These are phyloP conservation scores for Acyrthosiphon pisum DNA, from an alignment of 1,140 invertebrate species.

Conservation along the genomic window DNA sequence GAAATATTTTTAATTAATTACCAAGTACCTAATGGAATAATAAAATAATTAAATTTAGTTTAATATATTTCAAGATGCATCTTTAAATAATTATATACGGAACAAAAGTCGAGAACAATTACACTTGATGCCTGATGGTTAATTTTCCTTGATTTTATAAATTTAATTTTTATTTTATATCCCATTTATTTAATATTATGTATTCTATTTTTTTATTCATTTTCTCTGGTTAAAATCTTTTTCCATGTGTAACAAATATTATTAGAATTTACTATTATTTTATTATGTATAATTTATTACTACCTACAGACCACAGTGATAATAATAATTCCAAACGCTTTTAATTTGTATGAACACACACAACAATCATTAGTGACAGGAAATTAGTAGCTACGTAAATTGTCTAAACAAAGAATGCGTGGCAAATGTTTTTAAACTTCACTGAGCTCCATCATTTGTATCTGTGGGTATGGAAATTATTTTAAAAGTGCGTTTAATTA, in stretches of 20 bases:
- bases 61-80: not conserved
- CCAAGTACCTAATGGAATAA: no score
- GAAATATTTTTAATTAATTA: no score
- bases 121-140: not conserved
- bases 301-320: not conserved
- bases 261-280: not conserved
- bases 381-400: conserved; percentile 17
- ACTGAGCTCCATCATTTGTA: not conserved
- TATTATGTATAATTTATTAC: not conserved
- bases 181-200: not conserved
- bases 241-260: not conserved
- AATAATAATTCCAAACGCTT: not conserved
- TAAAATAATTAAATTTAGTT: no score
- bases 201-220: not conserved
- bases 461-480: not conserved
- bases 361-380: conserved; percentile 1
- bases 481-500: conserved; percentile 13
- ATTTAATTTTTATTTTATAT: not conserved
- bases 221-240: not conserved
- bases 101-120: not conserved
- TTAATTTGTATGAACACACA: conserved; percentile 16
- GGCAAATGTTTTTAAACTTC: conserved; percentile 8
- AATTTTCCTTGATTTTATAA: not conserved
- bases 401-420: conserved; percentile 6
- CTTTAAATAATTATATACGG: not conserved